A percentile compares a stretch with the other conserved stretches of the same genome.
phyloP scores from a whole-genome alignment of 2,113 vertebrate genomes.

The Pelecanoides urinatrix region DNA sequence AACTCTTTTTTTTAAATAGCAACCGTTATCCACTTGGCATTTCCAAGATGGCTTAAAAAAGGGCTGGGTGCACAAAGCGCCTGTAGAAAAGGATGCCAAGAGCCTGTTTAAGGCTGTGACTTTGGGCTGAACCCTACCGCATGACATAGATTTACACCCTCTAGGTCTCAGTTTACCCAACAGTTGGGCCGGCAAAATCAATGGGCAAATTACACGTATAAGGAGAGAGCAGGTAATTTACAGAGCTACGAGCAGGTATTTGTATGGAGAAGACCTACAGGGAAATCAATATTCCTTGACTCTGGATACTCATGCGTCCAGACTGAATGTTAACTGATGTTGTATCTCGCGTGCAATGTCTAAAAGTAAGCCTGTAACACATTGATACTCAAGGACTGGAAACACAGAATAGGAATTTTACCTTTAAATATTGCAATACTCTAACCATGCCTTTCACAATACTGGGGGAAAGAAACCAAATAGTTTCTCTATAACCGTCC shows the following conservation, averaged over 20 bases:
- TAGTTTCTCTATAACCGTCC: neutral
- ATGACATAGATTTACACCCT: neutral
- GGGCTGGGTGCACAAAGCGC: neutral
- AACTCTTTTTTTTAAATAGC: neutral
- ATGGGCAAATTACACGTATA: neutral
- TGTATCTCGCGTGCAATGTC: accelerated
- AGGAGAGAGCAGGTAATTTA: neutral
- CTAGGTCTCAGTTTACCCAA: neutral
- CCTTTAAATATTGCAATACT: neutral
- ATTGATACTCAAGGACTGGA: neutral
- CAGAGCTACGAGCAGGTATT: neutral
- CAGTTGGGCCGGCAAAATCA: neutral
- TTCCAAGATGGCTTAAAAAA: neutral
- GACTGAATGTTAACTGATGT: neutral
- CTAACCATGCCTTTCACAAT: neutral
- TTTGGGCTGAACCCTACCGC: neutral
- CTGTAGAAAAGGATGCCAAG: neutral
- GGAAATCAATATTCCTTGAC: neutral
- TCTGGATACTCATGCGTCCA: neutral
- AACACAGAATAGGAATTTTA: neutral
- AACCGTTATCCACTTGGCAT: neutral
- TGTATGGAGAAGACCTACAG: neutral
- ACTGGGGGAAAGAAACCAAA: accelerated
- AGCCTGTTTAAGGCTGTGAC: neutral
- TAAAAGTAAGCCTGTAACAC: neutral